Conservation (phyloP, 2,888 invertebrate genomes). For the Lepidocyrtoides sp. region DNA sequence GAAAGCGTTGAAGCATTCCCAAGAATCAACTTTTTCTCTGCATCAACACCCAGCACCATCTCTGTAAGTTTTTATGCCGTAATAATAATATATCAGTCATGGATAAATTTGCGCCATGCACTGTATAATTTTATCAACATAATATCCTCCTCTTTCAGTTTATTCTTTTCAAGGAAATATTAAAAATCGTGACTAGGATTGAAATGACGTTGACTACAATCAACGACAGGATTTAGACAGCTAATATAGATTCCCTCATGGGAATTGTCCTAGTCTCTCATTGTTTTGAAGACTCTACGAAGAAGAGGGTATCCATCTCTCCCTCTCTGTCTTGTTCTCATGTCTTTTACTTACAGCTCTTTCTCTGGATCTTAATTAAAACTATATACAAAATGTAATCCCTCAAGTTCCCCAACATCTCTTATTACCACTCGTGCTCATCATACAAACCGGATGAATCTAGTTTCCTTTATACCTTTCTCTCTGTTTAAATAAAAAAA, state of each 20-base stretch:
- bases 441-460: neutral
- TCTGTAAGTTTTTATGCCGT: neutral
- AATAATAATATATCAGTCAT: too few relatives aligned
- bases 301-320: neutral
- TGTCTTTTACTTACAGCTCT: neutral
- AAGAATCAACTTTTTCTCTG: conserved; percentile 19
- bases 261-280: conserved; percentile 21
- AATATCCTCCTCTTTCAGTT: neutral
- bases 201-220: conserved; percentile 33
- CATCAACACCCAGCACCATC: conserved; percentile 7
- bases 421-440: conserved; percentile 23
- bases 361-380: conserved; percentile 73
- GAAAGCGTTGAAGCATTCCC: conserved; percentile 43
- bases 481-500: neutral
- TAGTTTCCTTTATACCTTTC: neutral
- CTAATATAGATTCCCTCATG: conserved; percentile 53
- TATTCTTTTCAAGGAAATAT: conserved; percentile 51
- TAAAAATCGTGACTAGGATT: conserved; percentile 72
- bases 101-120: neutral
- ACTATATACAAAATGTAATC: conserved; percentile 68
- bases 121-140: conserved; percentile 5
- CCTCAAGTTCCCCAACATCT: conserved; percentile 56
- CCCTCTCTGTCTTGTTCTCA: neutral
- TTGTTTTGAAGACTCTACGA: conserved; percentile 37
- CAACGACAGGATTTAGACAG: conserved; percentile 13